Percentiles rank a stretch among this genome's conserved stretches.
These are phyloP conservation scores for zebrafish (Danio rerio) DNA, from an alignment of 2,113 vertebrate genomes.

Conservation along the genomic window DNA sequence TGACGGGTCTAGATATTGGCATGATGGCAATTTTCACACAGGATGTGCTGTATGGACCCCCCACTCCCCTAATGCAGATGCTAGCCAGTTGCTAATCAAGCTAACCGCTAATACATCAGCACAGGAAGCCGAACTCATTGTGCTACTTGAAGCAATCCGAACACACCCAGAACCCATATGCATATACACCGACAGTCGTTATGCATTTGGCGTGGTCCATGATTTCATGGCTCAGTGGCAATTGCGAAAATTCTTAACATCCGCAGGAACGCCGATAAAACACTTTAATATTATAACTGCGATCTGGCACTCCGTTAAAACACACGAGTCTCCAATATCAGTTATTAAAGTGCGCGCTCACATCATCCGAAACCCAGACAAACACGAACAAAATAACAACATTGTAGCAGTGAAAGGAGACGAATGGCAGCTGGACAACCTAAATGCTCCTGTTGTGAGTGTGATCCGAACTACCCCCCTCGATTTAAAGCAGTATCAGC, in stretches of 20 bases:
- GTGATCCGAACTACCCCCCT: background rate
- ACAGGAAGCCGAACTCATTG: slow-evolving; percentile 32
- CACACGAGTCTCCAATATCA: background rate
- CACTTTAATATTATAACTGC: background rate
- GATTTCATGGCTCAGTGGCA: slow-evolving; percentile 30
- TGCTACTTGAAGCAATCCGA: background rate
- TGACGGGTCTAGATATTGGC: background rate
- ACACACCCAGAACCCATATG: slow-evolving; percentile 12
- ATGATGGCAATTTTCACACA: background rate
- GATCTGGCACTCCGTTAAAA: background rate
- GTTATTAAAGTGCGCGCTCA: background rate
- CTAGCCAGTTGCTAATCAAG: background rate
- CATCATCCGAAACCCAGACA: background rate
- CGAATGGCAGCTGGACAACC: too few species aligned
- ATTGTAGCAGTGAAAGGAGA: too few species aligned
- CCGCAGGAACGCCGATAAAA: background rate
- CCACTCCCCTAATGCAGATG: background rate
- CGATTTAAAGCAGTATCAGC: background rate
- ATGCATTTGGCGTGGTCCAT: background rate
- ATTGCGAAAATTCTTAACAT: background rate
- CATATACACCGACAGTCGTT: slow-evolving; percentile 13
- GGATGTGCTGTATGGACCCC: background rate
- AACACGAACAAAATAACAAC: slow-evolving; percentile 18
- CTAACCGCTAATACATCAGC: background rate
- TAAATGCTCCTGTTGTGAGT: too few species aligned